Percentiles rank a stretch among this genome's conserved stretches.
These are phyloP conservation scores for Sturnira hondurensis DNA, from an alignment of 2,113 vertebrate species.

Conservation along the genomic window DNA sequence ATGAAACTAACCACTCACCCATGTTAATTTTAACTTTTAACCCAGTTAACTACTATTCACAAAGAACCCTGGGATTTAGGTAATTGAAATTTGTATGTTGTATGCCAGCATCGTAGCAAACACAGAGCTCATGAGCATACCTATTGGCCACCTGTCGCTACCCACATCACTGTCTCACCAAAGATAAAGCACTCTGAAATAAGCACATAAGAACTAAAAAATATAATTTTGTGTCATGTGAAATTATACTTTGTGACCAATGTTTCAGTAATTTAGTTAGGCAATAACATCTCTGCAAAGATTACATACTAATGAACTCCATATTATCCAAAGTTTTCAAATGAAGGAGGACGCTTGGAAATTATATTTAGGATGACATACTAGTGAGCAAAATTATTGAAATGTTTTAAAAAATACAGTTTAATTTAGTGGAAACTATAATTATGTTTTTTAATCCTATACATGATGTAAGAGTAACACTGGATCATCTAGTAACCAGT, in stretches of 20 bases:
- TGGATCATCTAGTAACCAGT: background rate
- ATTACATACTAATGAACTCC: background rate
- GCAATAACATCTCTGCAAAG: background rate
- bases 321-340: background rate
- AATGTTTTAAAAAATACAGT: background rate
- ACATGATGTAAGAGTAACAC: background rate
- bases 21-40: background rate
- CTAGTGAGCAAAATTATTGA: background rate
- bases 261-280: background rate
- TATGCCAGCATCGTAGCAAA: background rate
- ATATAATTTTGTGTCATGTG: background rate
- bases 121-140: background rate
- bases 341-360: background rate
- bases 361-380: background rate
- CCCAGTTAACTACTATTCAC: background rate
- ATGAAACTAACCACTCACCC: background rate
- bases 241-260: background rate
- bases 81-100: background rate
- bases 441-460: background rate
- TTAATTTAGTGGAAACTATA: background rate
- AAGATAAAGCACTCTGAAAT: background rate
- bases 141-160: background rate
- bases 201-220: background rate
- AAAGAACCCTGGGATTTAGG: background rate
- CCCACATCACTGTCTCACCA: background rate